Evolutionary conservation across 1,140 invertebrate species (phyloP).

Genomic region (Cydia amplana): DNA sequence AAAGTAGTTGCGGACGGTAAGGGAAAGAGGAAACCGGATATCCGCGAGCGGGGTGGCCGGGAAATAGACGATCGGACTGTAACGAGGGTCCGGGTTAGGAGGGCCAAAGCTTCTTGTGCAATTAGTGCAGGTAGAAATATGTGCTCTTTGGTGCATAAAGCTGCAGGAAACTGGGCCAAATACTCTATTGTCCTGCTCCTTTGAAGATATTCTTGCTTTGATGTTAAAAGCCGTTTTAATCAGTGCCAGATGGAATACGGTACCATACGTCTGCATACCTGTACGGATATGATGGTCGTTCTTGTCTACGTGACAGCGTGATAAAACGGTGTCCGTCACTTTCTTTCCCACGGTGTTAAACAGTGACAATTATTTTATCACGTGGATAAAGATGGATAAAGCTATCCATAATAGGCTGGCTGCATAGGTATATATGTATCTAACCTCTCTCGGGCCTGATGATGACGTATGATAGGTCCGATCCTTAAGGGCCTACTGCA

Average conservation of each 20-base stretch:
- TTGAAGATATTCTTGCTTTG: not conserved
- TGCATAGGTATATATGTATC: too few species aligned
- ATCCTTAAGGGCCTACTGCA: too few species aligned
- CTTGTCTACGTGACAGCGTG: too few species aligned
- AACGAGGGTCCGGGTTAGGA: conserved; percentile 46
- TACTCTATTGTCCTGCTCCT: not conserved
- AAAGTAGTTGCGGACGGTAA: conserved; percentile 43
- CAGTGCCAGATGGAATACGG: not conserved
- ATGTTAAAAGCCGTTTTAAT: not conserved
- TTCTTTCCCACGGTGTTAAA: too few species aligned
- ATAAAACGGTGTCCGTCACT: too few species aligned
- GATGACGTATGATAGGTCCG: too few species aligned
- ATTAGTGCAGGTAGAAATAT: conserved; percentile 30
- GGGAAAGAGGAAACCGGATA: conserved; percentile 47
- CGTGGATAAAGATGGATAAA: too few species aligned
- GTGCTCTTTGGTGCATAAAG: conserved; percentile 16
- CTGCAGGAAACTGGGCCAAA: conserved; percentile 27
- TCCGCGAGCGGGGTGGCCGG: conserved; percentile 43
- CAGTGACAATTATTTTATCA: too few species aligned
- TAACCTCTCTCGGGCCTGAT: too few species aligned
- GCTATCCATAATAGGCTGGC: too few species aligned
- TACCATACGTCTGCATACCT: too few species aligned
- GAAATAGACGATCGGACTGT: conserved; percentile 50
- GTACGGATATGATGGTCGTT: too few species aligned
- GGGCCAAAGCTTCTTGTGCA: conserved; percentile 26